Conservation (phyloP, 2,888 invertebrate genomes). For the Acanthosoma haemorrhoidale region DNA sequence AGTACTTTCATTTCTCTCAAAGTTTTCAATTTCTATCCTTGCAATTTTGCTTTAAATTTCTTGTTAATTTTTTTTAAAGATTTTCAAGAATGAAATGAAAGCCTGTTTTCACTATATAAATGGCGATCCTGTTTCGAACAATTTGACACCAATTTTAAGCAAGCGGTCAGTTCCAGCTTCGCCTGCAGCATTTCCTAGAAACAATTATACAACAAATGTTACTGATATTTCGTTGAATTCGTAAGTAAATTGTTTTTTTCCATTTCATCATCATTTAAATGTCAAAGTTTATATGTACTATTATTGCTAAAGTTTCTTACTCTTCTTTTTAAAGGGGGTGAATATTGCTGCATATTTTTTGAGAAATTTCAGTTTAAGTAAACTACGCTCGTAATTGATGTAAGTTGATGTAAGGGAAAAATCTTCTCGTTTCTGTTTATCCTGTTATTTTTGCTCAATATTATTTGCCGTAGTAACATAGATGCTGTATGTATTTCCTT, state of each 20-base stretch:
- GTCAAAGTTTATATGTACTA: no score
- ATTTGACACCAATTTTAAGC: background rate
- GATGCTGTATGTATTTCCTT: no score
- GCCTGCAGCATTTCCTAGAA: background rate
- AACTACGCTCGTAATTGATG: no score
- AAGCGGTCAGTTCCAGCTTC: background rate
- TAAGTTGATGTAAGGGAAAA: no score
- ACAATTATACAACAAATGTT: background rate
- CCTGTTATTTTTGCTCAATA: no score
- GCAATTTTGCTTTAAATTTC: background rate
- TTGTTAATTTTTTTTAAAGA: background rate
- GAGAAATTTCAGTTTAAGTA: no score
- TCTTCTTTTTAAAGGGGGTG: no score
- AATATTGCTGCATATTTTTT: no score
- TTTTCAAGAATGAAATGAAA: background rate
- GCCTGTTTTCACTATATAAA: background rate
- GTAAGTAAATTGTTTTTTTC: background rate
- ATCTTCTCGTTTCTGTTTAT: no score
- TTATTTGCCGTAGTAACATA: no score
- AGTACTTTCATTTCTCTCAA: no score
- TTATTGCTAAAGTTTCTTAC: no score
- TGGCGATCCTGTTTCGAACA: background rate
- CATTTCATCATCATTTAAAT: background rate
- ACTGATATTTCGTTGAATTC: background rate
- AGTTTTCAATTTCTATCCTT: background rate